Evolutionary conservation across 2,888 invertebrate genomes (phyloP).

Genomic region (Omphaloscelis lunosa): DNA sequence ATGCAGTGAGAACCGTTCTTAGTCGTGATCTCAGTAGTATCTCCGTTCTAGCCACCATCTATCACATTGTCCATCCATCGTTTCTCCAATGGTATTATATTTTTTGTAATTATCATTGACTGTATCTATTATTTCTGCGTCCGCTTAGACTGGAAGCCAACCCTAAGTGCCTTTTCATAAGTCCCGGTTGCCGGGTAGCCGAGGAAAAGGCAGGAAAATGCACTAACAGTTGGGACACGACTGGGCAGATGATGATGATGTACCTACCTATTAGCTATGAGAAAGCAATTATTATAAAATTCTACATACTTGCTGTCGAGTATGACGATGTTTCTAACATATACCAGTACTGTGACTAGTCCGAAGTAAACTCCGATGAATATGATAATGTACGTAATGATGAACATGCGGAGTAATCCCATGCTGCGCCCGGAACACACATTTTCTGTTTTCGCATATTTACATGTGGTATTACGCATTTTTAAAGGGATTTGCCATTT

Average conservation of each 20-base stretch:
- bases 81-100: not conserved
- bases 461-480: constrained; percentile 45
- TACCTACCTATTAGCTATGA: not conserved
- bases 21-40: not conserved
- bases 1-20: not conserved
- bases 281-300: not conserved
- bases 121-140: not conserved
- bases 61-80: too few species aligned
- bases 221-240: not conserved
- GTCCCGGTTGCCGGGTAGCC: too few species aligned
- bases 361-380: constrained; percentile 81
- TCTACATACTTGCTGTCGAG: constrained; percentile 75
- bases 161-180: too few species aligned
- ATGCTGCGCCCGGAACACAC: constrained; percentile 68
- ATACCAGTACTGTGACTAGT: constrained; percentile 80
- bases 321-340: constrained; percentile 76
- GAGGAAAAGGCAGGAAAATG: too few species aligned
- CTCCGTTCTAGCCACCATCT: not conserved
- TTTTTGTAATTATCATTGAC: not conserved
- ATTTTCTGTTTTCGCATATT: constrained; percentile 55
- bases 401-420: constrained; percentile 79
- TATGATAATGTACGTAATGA: constrained; percentile 80
- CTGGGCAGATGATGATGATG: not conserved
- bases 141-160: too few species aligned
- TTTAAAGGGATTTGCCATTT: constrained; percentile 42